phyloP scores from a whole-genome alignment of 2,888 invertebrate species.

The Protonemura montana region DNA sequence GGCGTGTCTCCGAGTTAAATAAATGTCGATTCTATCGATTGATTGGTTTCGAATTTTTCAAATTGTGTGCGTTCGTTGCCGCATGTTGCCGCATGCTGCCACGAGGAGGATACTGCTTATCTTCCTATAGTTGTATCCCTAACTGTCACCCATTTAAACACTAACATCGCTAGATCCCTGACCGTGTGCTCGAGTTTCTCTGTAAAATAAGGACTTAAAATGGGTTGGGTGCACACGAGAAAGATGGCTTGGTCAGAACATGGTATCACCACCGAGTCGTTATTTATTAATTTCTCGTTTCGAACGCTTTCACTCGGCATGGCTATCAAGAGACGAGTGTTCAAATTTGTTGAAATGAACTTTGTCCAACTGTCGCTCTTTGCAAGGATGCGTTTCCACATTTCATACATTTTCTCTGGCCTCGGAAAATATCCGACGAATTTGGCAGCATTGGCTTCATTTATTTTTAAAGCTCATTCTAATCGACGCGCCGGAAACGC shows the following conservation, averaged over 20 bases:
- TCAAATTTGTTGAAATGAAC: neutral
- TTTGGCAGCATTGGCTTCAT: neutral
- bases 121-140: neutral
- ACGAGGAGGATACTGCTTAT: neutral
- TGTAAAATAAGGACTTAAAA: neutral
- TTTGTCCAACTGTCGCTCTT: neutral
- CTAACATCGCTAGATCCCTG: neutral
- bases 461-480: neutral
- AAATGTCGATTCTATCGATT: conserved; percentile 12
- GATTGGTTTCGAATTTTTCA: neutral
- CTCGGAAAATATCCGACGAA: neutral
- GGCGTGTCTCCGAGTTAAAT: neutral
- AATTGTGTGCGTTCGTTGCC: neutral
- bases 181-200: neutral
- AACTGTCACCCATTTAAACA: neutral
- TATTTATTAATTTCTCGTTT: conserved; percentile 7
- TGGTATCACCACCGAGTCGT: neutral
- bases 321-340: neutral
- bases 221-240: neutral
- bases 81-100: no score
- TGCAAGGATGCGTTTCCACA: neutral
- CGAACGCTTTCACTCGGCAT: neutral
- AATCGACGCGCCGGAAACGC: neutral
- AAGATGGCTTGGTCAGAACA: neutral
- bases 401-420: neutral